Conservation (phyloP, 2,888 invertebrate genomes). For the Cabera pusaria region DNA sequence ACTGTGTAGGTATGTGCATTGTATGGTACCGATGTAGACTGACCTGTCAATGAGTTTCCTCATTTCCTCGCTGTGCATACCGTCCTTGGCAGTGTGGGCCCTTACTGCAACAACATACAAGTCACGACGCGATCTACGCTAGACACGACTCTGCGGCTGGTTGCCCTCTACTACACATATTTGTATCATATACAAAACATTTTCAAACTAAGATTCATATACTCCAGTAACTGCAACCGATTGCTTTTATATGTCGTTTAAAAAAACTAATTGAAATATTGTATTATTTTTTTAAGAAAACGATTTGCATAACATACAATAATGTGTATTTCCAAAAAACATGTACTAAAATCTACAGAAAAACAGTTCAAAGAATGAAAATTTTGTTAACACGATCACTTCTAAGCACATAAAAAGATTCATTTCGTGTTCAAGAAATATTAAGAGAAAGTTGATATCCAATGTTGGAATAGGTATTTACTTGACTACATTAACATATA, state of each 20-base stretch:
- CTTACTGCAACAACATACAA: conserved; percentile 85
- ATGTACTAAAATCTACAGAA: conserved; percentile 74
- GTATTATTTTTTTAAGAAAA: too few species aligned
- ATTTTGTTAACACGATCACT: conserved; percentile 75
- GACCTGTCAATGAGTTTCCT: conserved; percentile 98
- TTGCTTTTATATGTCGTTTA: too few species aligned
- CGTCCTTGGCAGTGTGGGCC: conserved; percentile 92
- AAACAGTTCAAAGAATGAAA: conserved; percentile 59
- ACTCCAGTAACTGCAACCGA: too few species aligned
- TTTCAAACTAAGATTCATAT: too few species aligned
- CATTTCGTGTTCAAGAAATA: conserved; percentile 21
- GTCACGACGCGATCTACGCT: conserved; percentile 79
- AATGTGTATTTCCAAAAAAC: conserved; percentile 51
- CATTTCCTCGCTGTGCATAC: conserved; percentile 97
- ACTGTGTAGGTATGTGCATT: conserved; percentile 27
- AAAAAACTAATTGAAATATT: too few species aligned
- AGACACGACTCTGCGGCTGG: conserved; percentile 63
- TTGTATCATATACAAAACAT: conserved; percentile 49
- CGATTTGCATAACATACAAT: conserved; percentile 50
- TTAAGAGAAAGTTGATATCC: conserved; percentile 39
- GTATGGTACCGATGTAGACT: conserved; percentile 76
- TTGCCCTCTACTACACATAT: conserved; percentile 57
- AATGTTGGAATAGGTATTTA: conserved; percentile 30
- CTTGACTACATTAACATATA: conserved; percentile 47
- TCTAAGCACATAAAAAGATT: conserved; percentile 65